Percentiles rank a stretch among this genome's conserved stretches.
Conservation (phyloP, 2,797 vertebrate species). For the Pachyuromys duprasi region DNA sequence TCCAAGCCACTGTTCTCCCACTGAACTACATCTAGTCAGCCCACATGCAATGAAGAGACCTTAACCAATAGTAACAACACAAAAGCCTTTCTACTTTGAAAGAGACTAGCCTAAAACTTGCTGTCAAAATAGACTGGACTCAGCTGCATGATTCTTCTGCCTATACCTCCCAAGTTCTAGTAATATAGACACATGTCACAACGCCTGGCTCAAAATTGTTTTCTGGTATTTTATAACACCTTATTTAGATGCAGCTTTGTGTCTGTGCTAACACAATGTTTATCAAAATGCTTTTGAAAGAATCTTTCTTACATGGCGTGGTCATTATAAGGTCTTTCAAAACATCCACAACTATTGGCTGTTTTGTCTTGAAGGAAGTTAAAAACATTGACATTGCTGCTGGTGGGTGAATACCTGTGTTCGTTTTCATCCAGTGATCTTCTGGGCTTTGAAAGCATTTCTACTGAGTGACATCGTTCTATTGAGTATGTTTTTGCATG, state of each 20-base stretch:
- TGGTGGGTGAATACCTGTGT: constrained; percentile 85
- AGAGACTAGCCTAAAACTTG: neutral
- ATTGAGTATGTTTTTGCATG: constrained; percentile 80
- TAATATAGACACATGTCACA: neutral
- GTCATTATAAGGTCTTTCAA: constrained; percentile 90
- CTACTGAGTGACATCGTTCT: constrained; percentile 94
- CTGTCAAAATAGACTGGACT: neutral
- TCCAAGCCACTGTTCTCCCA: neutral
- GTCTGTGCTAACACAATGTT: constrained; percentile 30
- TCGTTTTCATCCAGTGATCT: constrained; percentile 78
- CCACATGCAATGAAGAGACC: neutral
- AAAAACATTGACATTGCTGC: constrained; percentile 84
- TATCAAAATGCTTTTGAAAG: constrained; percentile 12
- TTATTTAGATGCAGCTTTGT: constrained; percentile 22
- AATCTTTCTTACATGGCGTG: constrained; percentile 88
- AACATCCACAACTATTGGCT: constrained; percentile 79
- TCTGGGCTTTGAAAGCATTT: constrained; percentile 88
- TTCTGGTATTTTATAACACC: neutral
- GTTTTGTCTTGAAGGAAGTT: constrained; percentile 89
- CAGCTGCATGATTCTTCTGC: neutral
- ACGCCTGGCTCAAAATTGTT: neutral
- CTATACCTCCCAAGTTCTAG: neutral
- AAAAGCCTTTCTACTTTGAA: neutral
- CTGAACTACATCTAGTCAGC: neutral
- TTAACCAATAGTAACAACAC: neutral